Conservation (phyloP, 2,888 invertebrate species). For the Argyra leucocephala region DNA sequence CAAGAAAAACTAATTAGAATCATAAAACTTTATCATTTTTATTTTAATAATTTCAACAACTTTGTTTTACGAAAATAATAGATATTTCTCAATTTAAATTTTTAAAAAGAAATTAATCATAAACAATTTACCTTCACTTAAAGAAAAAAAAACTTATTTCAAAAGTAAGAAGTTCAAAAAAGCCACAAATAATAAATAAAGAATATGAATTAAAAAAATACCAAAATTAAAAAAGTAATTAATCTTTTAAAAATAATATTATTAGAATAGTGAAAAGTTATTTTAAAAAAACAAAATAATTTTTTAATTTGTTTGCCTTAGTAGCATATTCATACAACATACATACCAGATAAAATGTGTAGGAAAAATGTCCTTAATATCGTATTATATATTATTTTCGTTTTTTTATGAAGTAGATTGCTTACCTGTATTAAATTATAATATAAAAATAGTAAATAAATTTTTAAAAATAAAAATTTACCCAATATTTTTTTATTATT, state of each 20-base stretch:
- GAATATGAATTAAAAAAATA: neutral
- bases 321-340: no score
- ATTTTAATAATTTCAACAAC: neutral
- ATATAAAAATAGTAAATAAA: conserved; percentile 6
- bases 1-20: neutral
- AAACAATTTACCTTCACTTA: neutral
- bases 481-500: no score
- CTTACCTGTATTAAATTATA: neutral
- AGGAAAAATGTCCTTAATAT: neutral
- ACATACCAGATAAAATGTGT: no score
- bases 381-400: neutral
- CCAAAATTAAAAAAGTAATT: neutral
- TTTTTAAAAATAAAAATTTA: neutral
- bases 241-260: no score
- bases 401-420: neutral
- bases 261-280: no score
- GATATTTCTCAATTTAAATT: neutral
- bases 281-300: no score
- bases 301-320: no score
- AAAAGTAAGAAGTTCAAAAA: neutral
- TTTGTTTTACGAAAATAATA: neutral
- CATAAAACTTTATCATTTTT: neutral
- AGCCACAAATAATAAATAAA: neutral
- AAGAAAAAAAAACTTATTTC: no score
- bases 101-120: neutral